phyloP scores from a whole-genome alignment of 2,888 invertebrate species.

The Tineola bisselliella region DNA sequence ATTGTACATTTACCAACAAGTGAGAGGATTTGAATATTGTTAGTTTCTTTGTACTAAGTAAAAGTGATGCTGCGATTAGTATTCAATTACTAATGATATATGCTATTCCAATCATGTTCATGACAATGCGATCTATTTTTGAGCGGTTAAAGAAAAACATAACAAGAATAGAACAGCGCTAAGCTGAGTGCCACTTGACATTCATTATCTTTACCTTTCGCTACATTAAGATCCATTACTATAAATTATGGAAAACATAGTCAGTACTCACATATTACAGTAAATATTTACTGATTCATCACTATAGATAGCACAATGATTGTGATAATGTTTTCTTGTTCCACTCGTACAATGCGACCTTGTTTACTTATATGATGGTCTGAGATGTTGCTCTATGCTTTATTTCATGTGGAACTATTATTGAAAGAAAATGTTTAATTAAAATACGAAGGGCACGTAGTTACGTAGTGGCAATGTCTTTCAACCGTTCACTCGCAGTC shows the following conservation, averaged over 20 bases:
- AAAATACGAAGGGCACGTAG: not conserved
- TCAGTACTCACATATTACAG: not conserved
- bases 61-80: not conserved
- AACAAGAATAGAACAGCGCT: not conserved
- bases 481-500: not conserved
- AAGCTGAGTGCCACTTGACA: not conserved
- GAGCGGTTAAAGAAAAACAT: no score
- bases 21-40: not conserved
- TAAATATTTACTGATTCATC: not conserved
- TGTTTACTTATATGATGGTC: not conserved
- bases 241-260: not conserved
- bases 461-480: not conserved
- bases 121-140: no score
- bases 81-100: not conserved
- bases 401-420: no score
- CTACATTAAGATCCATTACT: not conserved
- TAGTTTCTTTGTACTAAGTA: not conserved
- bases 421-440: not conserved
- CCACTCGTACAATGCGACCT: no score
- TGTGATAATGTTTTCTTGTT: not conserved
- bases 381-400: no score
- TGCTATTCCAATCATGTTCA: not conserved
- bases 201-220: not conserved
- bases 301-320: not conserved
- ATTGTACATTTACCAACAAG: not conserved